These are phyloP conservation scores for Leptobrachium leishanense DNA, from an alignment of 2,113 vertebrate species.

Conservation along the genomic window DNA sequence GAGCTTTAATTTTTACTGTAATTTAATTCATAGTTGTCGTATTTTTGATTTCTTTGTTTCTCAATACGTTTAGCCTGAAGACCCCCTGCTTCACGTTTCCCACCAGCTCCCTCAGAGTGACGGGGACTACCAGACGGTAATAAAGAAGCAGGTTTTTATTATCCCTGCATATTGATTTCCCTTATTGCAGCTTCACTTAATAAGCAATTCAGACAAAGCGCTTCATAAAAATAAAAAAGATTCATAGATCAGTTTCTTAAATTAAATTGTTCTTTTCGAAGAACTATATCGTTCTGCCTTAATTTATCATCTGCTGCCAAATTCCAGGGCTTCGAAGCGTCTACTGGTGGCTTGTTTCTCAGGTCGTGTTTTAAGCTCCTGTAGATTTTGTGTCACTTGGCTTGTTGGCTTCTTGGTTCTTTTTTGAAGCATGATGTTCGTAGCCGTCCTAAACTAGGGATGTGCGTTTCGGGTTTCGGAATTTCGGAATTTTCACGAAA, in stretches of 20 bases:
- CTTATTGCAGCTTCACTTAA: constrained; percentile 14
- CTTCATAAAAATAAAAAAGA: neutral
- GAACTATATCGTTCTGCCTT: neutral
- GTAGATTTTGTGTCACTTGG: too few species aligned
- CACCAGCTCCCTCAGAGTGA: neutral
- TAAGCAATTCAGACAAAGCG: neutral
- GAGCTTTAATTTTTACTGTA: too few species aligned
- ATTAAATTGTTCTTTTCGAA: neutral
- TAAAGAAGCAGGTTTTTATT: neutral
- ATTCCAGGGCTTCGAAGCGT: neutral
- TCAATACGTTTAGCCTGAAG: neutral
- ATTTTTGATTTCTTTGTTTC: neutral
- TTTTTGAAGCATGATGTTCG: too few species aligned
- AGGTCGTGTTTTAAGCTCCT: neutral
- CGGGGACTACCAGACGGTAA: neutral
- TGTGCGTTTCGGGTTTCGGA: too few species aligned
- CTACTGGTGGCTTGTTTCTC: neutral
- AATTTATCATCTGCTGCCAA: constrained; percentile 27
- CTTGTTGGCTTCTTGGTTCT: too few species aligned
- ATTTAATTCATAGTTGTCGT: too few species aligned
- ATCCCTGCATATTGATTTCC: neutral
- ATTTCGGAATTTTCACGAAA: too few species aligned
- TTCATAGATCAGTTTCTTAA: constrained; percentile 2
- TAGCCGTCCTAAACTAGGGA: too few species aligned
- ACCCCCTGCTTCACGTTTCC: neutral